Evolutionary conservation across 2,888 invertebrate genomes (phyloP).

Genomic region (Melanchra persicariae): DNA sequence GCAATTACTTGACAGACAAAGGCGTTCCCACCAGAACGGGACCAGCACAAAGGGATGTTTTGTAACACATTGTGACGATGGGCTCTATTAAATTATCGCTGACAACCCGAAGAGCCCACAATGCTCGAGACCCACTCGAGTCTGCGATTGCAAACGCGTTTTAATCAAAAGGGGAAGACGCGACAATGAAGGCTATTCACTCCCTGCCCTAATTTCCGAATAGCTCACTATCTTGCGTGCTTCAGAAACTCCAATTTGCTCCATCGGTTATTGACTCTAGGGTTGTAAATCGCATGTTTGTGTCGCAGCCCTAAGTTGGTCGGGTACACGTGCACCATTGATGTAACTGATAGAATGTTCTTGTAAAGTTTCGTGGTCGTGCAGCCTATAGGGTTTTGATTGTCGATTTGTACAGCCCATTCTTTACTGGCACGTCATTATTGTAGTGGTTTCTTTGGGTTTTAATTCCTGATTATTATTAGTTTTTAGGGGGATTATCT

Average conservation of each 20-base stretch:
- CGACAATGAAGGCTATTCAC: slow-evolving; percentile 65
- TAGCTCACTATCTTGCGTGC: slow-evolving; percentile 27
- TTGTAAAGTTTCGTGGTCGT: slow-evolving; percentile 53
- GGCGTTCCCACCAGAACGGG: slow-evolving; percentile 19
- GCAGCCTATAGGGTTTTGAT: slow-evolving; percentile 43
- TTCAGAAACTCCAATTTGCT: slow-evolving; percentile 26
- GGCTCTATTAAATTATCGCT: slow-evolving; percentile 66
- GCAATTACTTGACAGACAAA: slow-evolving; percentile 48
- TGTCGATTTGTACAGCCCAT: slow-evolving; percentile 49
- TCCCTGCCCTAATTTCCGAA: slow-evolving; percentile 65
- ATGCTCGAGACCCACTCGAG: slow-evolving; percentile 53
- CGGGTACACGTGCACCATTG: slow-evolving; percentile 62
- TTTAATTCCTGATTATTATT: slow-evolving; percentile 4
- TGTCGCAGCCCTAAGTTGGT: slow-evolving; percentile 37
- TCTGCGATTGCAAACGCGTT: slow-evolving; percentile 66
- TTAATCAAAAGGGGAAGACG: slow-evolving; percentile 70
- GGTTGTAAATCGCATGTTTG: slow-evolving; percentile 36
- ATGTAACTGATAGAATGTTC: slow-evolving; percentile 59
- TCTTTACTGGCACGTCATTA: slow-evolving; percentile 36
- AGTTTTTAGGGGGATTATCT: background rate
- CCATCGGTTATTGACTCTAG: slow-evolving; percentile 22
- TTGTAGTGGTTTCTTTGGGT: slow-evolving; percentile 17
- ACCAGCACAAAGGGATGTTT: slow-evolving; percentile 50
- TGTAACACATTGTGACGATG: slow-evolving; percentile 57
- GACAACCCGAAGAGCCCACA: slow-evolving; percentile 59